phyloP scores from a whole-genome alignment of 2,888 invertebrate species.

The Nomada hirtipes region DNA sequence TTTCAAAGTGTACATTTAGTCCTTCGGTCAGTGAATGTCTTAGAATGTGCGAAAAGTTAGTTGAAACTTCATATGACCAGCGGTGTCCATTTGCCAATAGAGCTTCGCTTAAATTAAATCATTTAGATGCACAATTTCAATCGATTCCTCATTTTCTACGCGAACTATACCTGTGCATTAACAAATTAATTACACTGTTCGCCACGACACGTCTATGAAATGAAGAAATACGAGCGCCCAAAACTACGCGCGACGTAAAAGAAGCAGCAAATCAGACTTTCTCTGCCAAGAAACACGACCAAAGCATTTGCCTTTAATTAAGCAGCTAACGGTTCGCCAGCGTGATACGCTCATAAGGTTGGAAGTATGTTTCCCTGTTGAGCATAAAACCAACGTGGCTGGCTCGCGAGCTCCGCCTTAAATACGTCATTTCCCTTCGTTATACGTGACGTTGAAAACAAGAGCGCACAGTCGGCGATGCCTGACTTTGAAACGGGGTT shows the following conservation, averaged over 20 bases:
- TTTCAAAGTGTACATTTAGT: no score
- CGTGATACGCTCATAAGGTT: conserved; percentile 40
- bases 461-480: not conserved
- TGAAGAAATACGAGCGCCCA: not conserved
- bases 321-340: conserved; percentile 17
- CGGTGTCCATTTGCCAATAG: no score
- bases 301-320: conserved; percentile 38
- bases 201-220: not conserved
- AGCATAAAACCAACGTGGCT: conserved; percentile 52
- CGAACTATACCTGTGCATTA: not conserved
- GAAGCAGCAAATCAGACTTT: conserved; percentile 7
- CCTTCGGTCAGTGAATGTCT: not conserved
- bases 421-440: conserved; percentile 44
- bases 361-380: conserved; percentile 57
- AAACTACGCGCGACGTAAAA: not conserved
- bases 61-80: no score
- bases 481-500: conserved; percentile 36
- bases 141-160: not conserved
- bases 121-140: no score
- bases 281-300: conserved; percentile 5
- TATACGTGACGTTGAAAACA: conserved; percentile 35
- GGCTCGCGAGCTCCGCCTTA: conserved; percentile 44
- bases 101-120: no score
- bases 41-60: no score
- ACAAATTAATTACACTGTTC: not conserved